A percentile compares a stretch with the other conserved stretches of the same genome.
Conservation (phyloP, 2,797 vertebrate genomes). For the Columba guinea region DNA sequence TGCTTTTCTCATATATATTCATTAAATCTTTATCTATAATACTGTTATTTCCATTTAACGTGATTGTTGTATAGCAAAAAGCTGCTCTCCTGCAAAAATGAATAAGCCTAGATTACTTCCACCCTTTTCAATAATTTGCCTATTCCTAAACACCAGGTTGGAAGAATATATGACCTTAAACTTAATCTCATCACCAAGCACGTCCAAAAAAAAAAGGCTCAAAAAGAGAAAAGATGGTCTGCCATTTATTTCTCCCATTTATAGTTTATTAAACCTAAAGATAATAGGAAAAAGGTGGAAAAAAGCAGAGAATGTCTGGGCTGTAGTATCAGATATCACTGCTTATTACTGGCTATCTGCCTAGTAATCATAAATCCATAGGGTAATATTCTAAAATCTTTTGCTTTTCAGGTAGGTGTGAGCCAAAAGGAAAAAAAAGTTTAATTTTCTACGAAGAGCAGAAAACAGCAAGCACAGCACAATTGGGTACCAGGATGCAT, state of each 20-base stretch:
- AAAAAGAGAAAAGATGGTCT: slow-evolving; percentile 2
- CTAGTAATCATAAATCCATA: slow-evolving; percentile 33
- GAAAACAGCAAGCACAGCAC: slow-evolving; percentile 59
- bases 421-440: slow-evolving; percentile 66
- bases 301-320: slow-evolving; percentile 20
- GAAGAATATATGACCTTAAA: not conserved
- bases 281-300: slow-evolving; percentile 58
- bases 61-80: not conserved
- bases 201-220: not conserved
- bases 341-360: slow-evolving; percentile 53
- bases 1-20: slow-evolving; percentile 58
- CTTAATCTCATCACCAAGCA: slow-evolving; percentile 33
- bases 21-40: slow-evolving; percentile 59
- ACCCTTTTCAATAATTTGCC: slow-evolving; percentile 36
- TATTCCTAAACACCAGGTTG: not conserved
- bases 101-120: slow-evolving; percentile 9
- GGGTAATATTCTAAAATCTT: slow-evolving; percentile 57
- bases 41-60: slow-evolving; percentile 12
- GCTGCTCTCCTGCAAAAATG: slow-evolving; percentile 30
- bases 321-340: slow-evolving; percentile 31
- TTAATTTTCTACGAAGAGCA: slow-evolving; percentile 53
- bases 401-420: slow-evolving; percentile 58
- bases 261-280: slow-evolving; percentile 60
- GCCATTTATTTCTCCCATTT: slow-evolving; percentile 40
- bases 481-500: slow-evolving; percentile 42